These are phyloP conservation scores for Sesia apiformis DNA, from an alignment of 2,888 invertebrate genomes.

Conservation along the genomic window DNA sequence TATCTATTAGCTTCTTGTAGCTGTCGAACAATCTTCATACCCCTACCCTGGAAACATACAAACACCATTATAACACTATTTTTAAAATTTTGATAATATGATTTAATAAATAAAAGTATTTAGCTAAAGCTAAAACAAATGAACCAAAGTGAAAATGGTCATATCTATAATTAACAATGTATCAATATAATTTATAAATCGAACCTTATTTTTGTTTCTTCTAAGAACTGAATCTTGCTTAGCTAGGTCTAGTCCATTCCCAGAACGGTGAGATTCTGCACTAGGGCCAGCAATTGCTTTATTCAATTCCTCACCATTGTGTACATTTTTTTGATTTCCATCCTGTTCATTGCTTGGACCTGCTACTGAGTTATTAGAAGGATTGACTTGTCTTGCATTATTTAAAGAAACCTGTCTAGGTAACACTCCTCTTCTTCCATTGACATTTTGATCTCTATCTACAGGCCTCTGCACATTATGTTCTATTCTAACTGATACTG, in stretches of 20 bases:
- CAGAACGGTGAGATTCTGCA: constrained; percentile 28
- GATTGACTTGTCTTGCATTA: constrained; percentile 28
- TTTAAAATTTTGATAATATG: not conserved
- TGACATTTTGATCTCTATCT: constrained; percentile 82
- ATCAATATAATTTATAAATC: constrained; percentile 1
- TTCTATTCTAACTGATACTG: constrained; percentile 62
- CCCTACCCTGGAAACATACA: constrained; percentile 53
- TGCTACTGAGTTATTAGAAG: constrained; percentile 46
- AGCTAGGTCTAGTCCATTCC: constrained; percentile 32
- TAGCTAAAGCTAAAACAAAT: not conserved
- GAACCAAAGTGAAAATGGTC: not conserved
- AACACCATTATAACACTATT: not conserved
- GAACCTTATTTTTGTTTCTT: constrained; percentile 54
- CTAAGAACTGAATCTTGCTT: constrained; percentile 48
- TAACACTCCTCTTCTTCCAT: constrained; percentile 79
- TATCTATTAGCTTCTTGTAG: constrained; percentile 67
- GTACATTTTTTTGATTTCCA: constrained; percentile 23
- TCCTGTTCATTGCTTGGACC: constrained; percentile 58
- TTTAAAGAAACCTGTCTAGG: constrained; percentile 42
- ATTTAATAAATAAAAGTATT: not conserved
- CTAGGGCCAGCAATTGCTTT: constrained; percentile 25
- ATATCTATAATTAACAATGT: not conserved
- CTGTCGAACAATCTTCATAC: constrained; percentile 62
- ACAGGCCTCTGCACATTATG: constrained; percentile 66
- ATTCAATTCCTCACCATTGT: constrained; percentile 27